These are phyloP conservation scores for Macrophya annulata DNA, from an alignment of 2,888 invertebrate genomes.

Conservation along the genomic window DNA sequence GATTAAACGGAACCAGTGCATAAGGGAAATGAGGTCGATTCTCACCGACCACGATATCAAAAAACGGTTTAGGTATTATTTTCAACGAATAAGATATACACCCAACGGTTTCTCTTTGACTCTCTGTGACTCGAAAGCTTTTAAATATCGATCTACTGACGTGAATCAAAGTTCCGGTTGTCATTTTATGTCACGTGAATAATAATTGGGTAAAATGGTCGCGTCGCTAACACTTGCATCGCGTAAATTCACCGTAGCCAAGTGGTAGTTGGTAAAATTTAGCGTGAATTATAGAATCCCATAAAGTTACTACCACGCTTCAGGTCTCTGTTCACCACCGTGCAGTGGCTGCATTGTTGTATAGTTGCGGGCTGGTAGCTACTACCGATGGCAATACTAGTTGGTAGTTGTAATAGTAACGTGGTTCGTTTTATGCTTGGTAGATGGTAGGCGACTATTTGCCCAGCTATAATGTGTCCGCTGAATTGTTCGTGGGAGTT, in stretches of 20 bases:
- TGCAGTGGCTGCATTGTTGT: constrained; percentile 49
- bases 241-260: constrained; percentile 43
- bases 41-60: not conserved
- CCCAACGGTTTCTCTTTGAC: not conserved
- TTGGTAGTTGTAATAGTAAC: constrained; percentile 19
- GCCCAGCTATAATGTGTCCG: constrained; percentile 41
- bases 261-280: constrained; percentile 50
- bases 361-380: constrained; percentile 32
- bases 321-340: constrained; percentile 51
- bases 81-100: not conserved
- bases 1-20: not conserved
- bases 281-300: constrained; percentile 52
- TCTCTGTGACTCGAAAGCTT: not conserved
- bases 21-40: not conserved
- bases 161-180: not conserved
- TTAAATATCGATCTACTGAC: not conserved
- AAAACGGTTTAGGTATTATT: not conserved
- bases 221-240: constrained; percentile 15
- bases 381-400: constrained; percentile 5
- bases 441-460: constrained; percentile 36
- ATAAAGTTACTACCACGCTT: constrained; percentile 42
- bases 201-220: constrained; percentile 16
- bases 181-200: not conserved
- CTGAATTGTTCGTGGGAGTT: constrained; percentile 44
- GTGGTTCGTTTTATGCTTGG: constrained; percentile 34